Percentiles rank a stretch among this genome's conserved stretches.
phyloP scores from a whole-genome alignment of 2,888 invertebrate species.

The Chromoteleia sp. region DNA sequence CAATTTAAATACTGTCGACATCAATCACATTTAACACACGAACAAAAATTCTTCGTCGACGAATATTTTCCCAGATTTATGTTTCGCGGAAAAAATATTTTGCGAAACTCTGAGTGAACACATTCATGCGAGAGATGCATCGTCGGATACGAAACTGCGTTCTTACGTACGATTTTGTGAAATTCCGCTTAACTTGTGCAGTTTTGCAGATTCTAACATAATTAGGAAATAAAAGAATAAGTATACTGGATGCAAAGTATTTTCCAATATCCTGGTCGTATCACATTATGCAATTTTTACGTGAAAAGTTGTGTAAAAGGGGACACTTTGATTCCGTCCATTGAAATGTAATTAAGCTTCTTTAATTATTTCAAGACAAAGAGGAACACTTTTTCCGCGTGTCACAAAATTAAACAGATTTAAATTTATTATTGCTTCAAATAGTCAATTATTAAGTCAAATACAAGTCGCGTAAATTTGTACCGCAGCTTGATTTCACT shows the following conservation, averaged over 20 bases:
- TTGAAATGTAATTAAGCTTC: too few relatives aligned
- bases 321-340: too few relatives aligned
- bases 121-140: constrained; percentile 38
- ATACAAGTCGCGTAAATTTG: too few relatives aligned
- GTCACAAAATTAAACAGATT: too few relatives aligned
- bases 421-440: too few relatives aligned
- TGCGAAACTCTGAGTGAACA: constrained; percentile 32
- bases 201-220: constrained; percentile 10
- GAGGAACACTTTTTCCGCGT: too few relatives aligned
- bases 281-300: not conserved
- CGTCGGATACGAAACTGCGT: constrained; percentile 35
- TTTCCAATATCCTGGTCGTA: constrained; percentile 19
- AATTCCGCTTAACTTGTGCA: constrained; percentile 13
- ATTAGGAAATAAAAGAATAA: constrained; percentile 13
- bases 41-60: constrained; percentile 30
- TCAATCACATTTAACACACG: constrained; percentile 47
- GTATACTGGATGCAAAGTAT: constrained; percentile 16
- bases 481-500: too few relatives aligned
- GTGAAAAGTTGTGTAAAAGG: too few relatives aligned
- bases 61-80: constrained; percentile 35
- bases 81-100: constrained; percentile 44
- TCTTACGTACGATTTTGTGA: constrained; percentile 27
- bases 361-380: too few relatives aligned
- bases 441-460: too few relatives aligned
- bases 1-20: constrained; percentile 37